Base-by-base conservation (phyloP, 2,888 invertebrate genomes). In the Zaprionus lineosus region DNA sequence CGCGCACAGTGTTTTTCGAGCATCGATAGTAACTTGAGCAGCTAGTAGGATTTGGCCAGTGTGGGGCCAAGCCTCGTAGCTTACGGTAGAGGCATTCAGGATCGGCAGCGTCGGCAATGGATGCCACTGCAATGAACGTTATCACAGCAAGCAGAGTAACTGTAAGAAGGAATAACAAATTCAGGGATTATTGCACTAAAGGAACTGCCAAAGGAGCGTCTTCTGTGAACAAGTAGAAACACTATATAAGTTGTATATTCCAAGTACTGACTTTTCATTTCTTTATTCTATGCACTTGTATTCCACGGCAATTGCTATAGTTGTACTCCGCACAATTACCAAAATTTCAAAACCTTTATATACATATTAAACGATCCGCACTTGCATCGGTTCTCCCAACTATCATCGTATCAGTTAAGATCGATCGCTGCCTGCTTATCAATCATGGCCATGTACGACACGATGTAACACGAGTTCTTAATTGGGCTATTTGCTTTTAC, bases 11-110 rank as follows among this genome's bases (percentile, higher is more conserved):
- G 34, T 74, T 77, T 37, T 82, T 86, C 4, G 78, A 71, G 53
- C 88, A 88, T 9, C 86, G 87, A 52, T 86, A 88, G 33, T 86
- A 88, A 41, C 72, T 72, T 19, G 76, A 57, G 18, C 88, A 88
- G 33, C 71, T 73, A 1, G 56, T 34, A 7, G 87, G 87, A 63
- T 87, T 79, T 0, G 87, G 78, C 85, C 84, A 88, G 15, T 88
- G 87, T 1, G 66, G 14, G 2, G 83, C n/a, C 8, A 86, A 51
- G 1, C 74, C 74, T 2, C 72, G 74, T 6, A 75, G 12, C 36
- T 77, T 78, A 18, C 87, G 86, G 18, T 86, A 74, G n/a, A 85
- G 56, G 44, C 87, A 88, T 61, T 86, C 87, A 29, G 84, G 74
- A 69, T 88, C 88, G 41, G 78, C 83, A 19, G 86, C 86, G 36